phyloP scores from a whole-genome alignment of 2,797 vertebrate genomes.

The Anguilla marmorata region DNA sequence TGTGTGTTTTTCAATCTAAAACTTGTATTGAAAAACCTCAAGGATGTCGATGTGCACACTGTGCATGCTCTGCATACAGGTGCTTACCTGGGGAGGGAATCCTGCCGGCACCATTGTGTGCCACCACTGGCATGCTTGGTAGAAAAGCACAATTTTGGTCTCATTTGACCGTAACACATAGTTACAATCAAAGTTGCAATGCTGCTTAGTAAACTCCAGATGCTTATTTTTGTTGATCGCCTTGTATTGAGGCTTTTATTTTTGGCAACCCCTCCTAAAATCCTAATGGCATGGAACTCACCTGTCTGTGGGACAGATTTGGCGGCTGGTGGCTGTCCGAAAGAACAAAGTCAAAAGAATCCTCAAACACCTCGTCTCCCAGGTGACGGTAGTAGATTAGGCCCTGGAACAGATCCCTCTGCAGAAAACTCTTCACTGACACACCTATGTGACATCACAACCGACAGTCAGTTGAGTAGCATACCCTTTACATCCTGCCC shows the following conservation, averaged over 20 bases:
- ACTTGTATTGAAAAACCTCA: too few species aligned
- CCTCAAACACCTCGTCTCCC: slow-evolving; percentile 72
- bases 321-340: slow-evolving; percentile 71
- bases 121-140: background rate
- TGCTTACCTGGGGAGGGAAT: too few species aligned
- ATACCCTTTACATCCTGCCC: background rate
- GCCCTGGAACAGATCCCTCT: slow-evolving; percentile 71
- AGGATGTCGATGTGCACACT: too few species aligned
- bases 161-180: background rate
- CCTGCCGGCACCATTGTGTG: too few species aligned
- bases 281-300: slow-evolving; percentile 42
- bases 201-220: background rate
- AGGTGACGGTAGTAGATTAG: slow-evolving; percentile 73
- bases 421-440: slow-evolving; percentile 65
- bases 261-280: background rate
- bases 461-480: background rate
- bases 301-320: slow-evolving; percentile 70
- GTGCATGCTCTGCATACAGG: too few species aligned
- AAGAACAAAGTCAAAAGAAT: slow-evolving; percentile 70
- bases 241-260: background rate
- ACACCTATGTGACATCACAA: slow-evolving; percentile 53
- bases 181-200: background rate
- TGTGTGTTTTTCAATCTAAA: too few species aligned
- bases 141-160: background rate
- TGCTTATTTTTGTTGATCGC: background rate